phyloP scores from a whole-genome alignment of 2,113 vertebrate species.

The Zapus hudsonius region DNA sequence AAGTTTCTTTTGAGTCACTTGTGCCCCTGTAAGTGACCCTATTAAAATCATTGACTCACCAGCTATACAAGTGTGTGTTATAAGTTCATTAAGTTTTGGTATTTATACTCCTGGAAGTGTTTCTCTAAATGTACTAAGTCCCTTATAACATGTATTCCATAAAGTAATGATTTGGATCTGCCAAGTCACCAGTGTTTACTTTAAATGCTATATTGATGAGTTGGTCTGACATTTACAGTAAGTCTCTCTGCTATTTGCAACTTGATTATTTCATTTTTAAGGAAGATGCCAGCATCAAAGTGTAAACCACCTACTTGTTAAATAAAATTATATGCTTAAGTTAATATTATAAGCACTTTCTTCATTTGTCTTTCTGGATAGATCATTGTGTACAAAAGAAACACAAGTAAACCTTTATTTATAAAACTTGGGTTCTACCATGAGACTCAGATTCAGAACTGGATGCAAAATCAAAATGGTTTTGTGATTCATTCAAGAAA shows the following conservation, averaged over 20 bases:
- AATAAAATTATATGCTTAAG: not conserved
- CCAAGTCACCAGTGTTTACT: not conserved
- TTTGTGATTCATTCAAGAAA: slow-evolving; percentile 12
- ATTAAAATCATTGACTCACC: not conserved
- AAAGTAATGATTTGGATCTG: not conserved
- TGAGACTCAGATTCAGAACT: not conserved
- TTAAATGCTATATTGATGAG: not conserved
- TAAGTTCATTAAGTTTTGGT: not conserved
- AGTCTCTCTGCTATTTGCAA: not conserved
- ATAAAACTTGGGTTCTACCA: not conserved
- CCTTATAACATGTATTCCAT: not conserved
- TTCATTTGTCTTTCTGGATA: not conserved
- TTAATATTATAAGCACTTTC: not conserved
- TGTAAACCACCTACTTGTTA: not conserved
- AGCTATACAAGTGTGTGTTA: not conserved
- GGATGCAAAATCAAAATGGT: not conserved
- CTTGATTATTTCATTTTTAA: not conserved
- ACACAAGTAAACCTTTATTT: not conserved
- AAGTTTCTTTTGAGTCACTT: not conserved
- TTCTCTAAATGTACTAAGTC: not conserved
- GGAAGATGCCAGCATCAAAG: not conserved
- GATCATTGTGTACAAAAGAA: not conserved
- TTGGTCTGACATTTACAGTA: not conserved
- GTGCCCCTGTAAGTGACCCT: not conserved
- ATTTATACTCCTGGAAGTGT: not conserved